Evolutionary conservation across 2,113 vertebrate genomes (phyloP), one percentile per base, ranked within the genome.

Genomic region (Poeciliopsis prolifica): DNA sequence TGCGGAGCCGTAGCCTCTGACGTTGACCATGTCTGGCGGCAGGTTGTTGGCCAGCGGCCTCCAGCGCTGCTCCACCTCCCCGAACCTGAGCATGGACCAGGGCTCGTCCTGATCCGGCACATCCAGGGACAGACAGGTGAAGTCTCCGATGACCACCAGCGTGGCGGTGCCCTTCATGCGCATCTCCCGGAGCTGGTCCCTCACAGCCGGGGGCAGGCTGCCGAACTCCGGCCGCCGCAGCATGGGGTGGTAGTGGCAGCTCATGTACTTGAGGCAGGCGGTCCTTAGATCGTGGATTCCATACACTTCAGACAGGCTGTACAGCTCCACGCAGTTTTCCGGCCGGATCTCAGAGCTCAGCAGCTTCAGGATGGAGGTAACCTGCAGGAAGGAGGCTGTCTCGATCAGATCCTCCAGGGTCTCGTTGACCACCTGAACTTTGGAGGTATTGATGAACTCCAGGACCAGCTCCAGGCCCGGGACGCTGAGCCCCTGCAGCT

Each of bases 301-400:
- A 12, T 98, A 98, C 13, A 97, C 88, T 79, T 97, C 95, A 0
- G 97, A 96, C 78, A 99, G 95, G 77, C 91, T 95, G 91, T 93
- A 95, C 62, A 99, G 94, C 88, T 97, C 95, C 77, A 97, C 94
- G 79, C 97, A 98, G 91, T 98, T 99, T 58, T 95, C 94, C 67
- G 90, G 86, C 0, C 95, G 93, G 88, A 99, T 95, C 87, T 95
- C 96, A 1, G 96, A 96, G 75, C 94, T 93, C 37, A 99, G 95
- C 29, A 95, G 93, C 73, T 95, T 96, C 66, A 98, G 92, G 78
- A 99, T 95, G 10, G 96, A 94, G 4, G 95, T 97, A 74, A 99
- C 98, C 90, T 99, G 98, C 35, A 99, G 78, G 88, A 97, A 99
- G 66, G 96, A 97, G 11, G 97, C 98, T 0, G 96, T 96, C 78